Conservation (phyloP, 2,888 invertebrate genomes). For the Acrocera orbiculus region DNA sequence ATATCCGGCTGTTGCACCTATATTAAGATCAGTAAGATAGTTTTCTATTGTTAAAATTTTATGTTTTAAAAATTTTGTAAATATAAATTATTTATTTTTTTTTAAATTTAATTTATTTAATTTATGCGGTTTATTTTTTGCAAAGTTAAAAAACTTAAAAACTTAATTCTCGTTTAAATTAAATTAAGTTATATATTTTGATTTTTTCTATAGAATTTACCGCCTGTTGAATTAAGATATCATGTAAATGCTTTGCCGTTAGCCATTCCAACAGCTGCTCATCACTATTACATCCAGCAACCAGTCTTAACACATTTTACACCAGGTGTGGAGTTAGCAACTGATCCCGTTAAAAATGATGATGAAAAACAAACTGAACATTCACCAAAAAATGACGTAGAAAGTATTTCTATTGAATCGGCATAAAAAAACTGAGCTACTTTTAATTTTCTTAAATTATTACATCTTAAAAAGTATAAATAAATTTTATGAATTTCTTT, state of each 20-base stretch:
- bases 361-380: conserved; percentile 7
- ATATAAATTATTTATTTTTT: no score
- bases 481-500: no score
- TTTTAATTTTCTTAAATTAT: conserved; percentile 1
- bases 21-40: background rate
- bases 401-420: conserved; percentile 20
- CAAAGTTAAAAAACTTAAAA: no score
- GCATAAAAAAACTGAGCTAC: no score
- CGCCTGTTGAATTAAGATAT: background rate
- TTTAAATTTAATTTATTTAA: no score
- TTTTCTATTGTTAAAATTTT: background rate
- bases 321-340: conserved; percentile 7
- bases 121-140: no score
- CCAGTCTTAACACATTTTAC: no score
- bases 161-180: no score
- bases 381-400: conserved; percentile 17
- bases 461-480: no score
- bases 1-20: background rate
- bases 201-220: no score
- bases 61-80: no score
- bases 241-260: background rate
- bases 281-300: conserved; percentile 3
- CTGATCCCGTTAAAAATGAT: conserved; percentile 10
- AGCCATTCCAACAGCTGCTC: conserved; percentile 1
- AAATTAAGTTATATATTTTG: no score